Base-by-base conservation (phyloP, 92 coral and sea anemone species). In the Epizoanthus illoricatus region DNA sequence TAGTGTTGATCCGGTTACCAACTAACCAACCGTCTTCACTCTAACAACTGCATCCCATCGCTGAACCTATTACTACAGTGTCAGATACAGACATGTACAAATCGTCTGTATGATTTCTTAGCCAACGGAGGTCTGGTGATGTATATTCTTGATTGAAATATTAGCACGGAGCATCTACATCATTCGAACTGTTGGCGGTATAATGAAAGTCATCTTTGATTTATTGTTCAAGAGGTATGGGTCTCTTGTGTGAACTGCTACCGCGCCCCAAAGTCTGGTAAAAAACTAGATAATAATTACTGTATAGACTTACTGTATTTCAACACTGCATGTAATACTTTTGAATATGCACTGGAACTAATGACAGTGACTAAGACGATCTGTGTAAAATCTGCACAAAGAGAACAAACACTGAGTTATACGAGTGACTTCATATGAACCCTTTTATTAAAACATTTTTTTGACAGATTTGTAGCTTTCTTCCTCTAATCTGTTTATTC, bases 251-350 rank as follows among this genome's bases (percentile, higher is more conserved):
- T 43, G 39, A 41, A 20, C n/a, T 71, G 39, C 56, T 19, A n/a
- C 59, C 76, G 76, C 76, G 76, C 76, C 76, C 36, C 47, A 71
- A 47, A 71, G 76, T 71, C 76, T 71, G 57, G 52, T 52, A 36
- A 24, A 17, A 19, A 71, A 40, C 59, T 45, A 43, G 39, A 71
- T 47, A 7, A 19, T 42, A 47, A 47, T 19, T 33, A 71, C 11
- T 54, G 39, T 47, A 24, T 49, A n/a, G 76, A 71, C 36, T 58
- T 57, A 19, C 47, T n/a, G 13, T 45, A 71, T 49, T 49, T 8
- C 23, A 13, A 19, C 2, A 47, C 42, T 40, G 60, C 23, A 47
- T 9, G 7, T 17, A 43, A 7, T n/a, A 16, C 10, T 7, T 15
- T 69, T 19, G 24, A 42, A 71, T 19, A 8, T 8, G 8, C 3